Conservation (phyloP, 64 coral and sea anemone genomes). For the Exaiptasia diaphana region DNA sequence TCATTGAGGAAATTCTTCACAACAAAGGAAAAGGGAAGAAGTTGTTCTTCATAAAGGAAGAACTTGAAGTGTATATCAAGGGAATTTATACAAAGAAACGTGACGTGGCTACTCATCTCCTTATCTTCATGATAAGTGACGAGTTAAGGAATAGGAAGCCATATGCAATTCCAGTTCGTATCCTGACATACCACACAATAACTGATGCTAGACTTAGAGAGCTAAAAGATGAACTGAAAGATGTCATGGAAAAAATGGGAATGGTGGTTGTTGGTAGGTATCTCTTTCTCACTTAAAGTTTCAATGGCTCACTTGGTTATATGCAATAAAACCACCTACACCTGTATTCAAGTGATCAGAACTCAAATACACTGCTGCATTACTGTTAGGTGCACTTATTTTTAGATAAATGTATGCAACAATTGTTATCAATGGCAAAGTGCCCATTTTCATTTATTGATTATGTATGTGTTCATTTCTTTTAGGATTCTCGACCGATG, state of each 20-base stretch:
- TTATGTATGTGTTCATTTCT: no score
- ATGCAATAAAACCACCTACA: no score
- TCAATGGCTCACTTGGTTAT: no score
- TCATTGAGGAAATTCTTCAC: no score
- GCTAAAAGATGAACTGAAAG: conserved; percentile 13
- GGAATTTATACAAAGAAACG: conserved; percentile 32
- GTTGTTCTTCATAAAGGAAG: background rate
- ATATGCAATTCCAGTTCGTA: conserved; percentile 27
- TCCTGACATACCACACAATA: conserved; percentile 17
- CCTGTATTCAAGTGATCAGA: no score
- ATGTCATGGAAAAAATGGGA: conserved; percentile 32
- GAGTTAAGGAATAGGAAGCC: conserved; percentile 31
- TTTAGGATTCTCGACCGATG: conserved; percentile 32
- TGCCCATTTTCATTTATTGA: no score
- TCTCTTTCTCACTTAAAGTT: no score
- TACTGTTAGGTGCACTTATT: no score
- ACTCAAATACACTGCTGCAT: no score
- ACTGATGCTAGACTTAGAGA: conserved; percentile 33
- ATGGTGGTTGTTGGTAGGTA: conserved; percentile 34
- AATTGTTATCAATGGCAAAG: no score
- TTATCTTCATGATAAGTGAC: conserved; percentile 59
- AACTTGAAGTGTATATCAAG: background rate
- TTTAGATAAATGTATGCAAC: no score
- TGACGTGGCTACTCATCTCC: conserved; percentile 24
- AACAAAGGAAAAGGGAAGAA: background rate